phyloP scores from a whole-genome alignment of 2,888 invertebrate genomes.

The Synergus japonicus region DNA sequence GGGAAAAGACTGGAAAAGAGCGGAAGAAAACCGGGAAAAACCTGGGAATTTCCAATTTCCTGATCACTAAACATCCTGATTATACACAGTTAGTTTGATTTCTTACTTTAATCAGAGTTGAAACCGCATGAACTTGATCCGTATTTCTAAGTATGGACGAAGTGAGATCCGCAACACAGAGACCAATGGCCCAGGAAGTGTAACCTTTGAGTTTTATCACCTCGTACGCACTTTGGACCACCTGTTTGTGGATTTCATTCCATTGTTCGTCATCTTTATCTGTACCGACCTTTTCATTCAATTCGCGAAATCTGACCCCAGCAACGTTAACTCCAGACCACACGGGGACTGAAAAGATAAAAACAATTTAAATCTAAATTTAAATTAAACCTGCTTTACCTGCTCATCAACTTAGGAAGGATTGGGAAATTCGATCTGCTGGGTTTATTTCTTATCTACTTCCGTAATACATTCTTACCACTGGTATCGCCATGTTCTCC shows the following conservation, averaged over 20 bases:
- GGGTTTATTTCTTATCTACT: not conserved
- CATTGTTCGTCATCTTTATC: constrained; percentile 88
- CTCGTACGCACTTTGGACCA: constrained; percentile 92
- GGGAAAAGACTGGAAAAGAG: no score
- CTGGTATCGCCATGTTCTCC: constrained; percentile 96
- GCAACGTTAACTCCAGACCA: constrained; percentile 97
- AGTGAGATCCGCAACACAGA: constrained; percentile 86
- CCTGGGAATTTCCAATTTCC: no score
- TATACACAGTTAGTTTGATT: not conserved
- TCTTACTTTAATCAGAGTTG: constrained; percentile 86
- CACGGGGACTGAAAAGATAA: constrained; percentile 84
- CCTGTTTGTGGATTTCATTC: constrained; percentile 88
- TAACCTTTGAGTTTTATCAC: constrained; percentile 93
- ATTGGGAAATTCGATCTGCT: not conserved
- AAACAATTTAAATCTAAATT: constrained; percentile 37
- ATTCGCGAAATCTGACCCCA: constrained; percentile 89
- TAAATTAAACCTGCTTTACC: constrained; percentile 14
- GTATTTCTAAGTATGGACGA: constrained; percentile 86
- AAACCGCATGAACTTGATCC: constrained; percentile 87
- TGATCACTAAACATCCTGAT: no score
- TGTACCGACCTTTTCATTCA: constrained; percentile 87
- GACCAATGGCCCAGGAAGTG: constrained; percentile 94
- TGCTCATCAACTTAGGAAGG: not conserved
- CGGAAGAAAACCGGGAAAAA: no score
- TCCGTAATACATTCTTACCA: constrained; percentile 77